These are phyloP conservation scores for Harpalus rufipes DNA, from an alignment of 2,888 invertebrate genomes.

Conservation along the genomic window DNA sequence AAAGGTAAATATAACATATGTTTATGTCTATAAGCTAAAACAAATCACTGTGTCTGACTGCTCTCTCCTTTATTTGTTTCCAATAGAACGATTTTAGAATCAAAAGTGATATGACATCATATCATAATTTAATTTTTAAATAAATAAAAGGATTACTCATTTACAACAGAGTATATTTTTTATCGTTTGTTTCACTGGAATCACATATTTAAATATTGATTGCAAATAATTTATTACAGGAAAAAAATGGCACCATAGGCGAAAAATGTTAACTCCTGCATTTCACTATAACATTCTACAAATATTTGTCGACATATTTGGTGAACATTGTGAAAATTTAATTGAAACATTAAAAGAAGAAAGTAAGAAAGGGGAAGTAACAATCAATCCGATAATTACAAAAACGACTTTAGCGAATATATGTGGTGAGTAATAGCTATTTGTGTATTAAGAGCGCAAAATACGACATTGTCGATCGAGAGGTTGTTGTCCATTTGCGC, in stretches of 20 bases:
- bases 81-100: no score
- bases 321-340: slow-evolving; percentile 76
- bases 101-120: no score
- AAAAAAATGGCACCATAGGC: slow-evolving; percentile 81
- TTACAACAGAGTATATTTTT: no score
- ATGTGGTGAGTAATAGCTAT: slow-evolving; percentile 82
- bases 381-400: slow-evolving; percentile 80
- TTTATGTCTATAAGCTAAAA: neutral
- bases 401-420: slow-evolving; percentile 83
- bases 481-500: no score
- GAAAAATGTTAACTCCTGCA: slow-evolving; percentile 83
- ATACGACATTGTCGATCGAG: no score
- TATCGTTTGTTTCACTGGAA: no score
- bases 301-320: slow-evolving; percentile 75
- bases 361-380: slow-evolving; percentile 73
- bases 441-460: no score
- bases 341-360: slow-evolving; percentile 72
- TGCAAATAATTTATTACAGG: slow-evolving; percentile 68
- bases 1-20: slow-evolving; percentile 72
- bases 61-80: no score
- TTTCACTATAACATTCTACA: slow-evolving; percentile 83
- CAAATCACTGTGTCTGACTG: no score
- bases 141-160: no score
- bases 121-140: no score
- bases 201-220: no score